Evolutionary conservation across 2,113 vertebrate species (phyloP).

Genomic region (Pheucticus melanocephalus): DNA sequence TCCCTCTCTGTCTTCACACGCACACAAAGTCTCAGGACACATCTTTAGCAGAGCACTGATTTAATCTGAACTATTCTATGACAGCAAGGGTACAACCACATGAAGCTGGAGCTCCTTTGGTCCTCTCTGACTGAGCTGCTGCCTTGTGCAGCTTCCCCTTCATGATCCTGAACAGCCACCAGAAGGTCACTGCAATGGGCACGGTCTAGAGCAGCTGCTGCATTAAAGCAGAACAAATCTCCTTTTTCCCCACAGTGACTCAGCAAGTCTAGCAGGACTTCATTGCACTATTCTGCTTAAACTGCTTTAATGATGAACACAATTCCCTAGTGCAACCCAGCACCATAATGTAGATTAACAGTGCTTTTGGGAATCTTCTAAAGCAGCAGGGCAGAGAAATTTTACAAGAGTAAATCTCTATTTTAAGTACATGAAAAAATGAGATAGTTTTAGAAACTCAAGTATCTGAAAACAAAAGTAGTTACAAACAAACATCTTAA

Average conservation of each 20-base stretch:
- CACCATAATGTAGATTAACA: not conserved
- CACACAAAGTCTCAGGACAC: not conserved
- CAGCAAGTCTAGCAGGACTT: not conserved
- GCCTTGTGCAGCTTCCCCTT: not conserved
- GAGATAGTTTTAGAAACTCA: not conserved
- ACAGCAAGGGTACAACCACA: not conserved
- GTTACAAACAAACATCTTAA: not conserved
- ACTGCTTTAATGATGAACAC: not conserved
- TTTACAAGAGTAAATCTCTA: not conserved
- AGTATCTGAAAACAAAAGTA: not conserved
- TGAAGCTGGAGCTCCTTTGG: not conserved
- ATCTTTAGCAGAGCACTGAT: not conserved
- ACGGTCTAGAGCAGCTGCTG: not conserved
- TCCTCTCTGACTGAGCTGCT: not conserved
- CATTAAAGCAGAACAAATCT: not conserved
- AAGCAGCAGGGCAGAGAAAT: not conserved
- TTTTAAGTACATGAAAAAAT: not conserved
- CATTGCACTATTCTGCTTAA: not conserved
- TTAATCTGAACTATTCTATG: not conserved
- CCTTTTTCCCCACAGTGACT: not conserved
- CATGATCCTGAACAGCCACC: not conserved
- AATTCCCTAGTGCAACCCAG: not conserved
- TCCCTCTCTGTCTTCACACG: not conserved
- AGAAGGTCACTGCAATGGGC: not conserved
- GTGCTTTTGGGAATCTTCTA: not conserved